These are phyloP conservation scores for Hypomesus transpacificus DNA, from an alignment of 2,113 vertebrate species.

Conservation along the genomic window DNA sequence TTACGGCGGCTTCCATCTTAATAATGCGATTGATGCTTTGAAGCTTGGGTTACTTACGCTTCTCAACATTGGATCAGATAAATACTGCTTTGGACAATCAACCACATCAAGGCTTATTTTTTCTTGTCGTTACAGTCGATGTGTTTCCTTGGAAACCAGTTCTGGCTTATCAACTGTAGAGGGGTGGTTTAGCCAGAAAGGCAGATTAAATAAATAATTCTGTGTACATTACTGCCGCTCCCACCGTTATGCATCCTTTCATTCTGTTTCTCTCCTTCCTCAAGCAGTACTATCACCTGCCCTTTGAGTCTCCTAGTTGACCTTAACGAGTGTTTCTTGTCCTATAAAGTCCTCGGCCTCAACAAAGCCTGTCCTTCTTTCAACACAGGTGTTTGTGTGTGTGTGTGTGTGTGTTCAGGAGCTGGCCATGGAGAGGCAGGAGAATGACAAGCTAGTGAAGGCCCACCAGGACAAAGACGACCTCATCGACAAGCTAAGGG, in stretches of 20 bases:
- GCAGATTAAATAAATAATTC: not conserved
- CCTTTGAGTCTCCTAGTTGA: not conserved
- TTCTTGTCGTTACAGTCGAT: slow-evolving; percentile 1
- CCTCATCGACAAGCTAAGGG: slow-evolving; percentile 87
- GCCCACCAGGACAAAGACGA: slow-evolving; percentile 91
- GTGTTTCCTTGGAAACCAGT: slow-evolving; percentile 43
- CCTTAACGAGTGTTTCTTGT: not conserved
- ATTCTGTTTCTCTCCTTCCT: too few species aligned
- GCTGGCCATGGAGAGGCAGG: slow-evolving; percentile 84
- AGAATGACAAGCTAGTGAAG: slow-evolving; percentile 80
- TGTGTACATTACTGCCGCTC: too few species aligned
- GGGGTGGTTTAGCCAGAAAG: slow-evolving; percentile 16
- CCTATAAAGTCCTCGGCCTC: not conserved
- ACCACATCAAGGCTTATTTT: slow-evolving; percentile 1
- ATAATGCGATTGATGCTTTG: not conserved
- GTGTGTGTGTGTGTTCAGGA: slow-evolving; percentile 72
- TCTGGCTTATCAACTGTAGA: slow-evolving; percentile 13
- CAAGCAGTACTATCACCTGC: not conserved
- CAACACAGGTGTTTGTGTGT: not conserved
- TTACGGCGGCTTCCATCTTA: not conserved
- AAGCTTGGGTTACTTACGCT: slow-evolving; percentile 3
- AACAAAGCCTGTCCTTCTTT: not conserved
- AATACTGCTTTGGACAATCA: not conserved
- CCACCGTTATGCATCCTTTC: too few species aligned
- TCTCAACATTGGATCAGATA: too few species aligned